Conservation (phyloP, 2,797 vertebrate species). For the Staurois parvus region DNA sequence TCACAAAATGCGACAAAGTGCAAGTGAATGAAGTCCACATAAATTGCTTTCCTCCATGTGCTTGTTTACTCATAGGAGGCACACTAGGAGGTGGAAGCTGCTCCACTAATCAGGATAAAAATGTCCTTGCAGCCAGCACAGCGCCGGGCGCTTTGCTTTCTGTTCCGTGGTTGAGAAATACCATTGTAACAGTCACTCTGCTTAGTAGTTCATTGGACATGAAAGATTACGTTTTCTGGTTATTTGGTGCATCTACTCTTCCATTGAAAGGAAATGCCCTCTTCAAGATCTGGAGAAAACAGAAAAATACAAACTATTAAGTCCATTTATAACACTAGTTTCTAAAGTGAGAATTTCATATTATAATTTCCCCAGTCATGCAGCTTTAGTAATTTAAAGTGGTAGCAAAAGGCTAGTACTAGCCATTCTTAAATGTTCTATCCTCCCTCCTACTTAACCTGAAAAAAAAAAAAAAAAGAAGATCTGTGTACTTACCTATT, state of each 20-base stretch:
- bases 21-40: background rate
- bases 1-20: background rate
- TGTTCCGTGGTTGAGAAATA: background rate
- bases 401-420: no score
- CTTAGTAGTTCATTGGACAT: background rate
- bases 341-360: background rate
- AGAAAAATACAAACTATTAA: background rate
- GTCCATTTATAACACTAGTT: background rate
- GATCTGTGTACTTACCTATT: no score
- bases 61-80: background rate
- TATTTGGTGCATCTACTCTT: constrained; percentile 70
- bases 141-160: background rate
- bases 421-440: no score
- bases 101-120: background rate
- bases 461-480: no score
- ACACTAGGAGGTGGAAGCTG: background rate
- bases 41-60: no score
- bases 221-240: constrained; percentile 66
- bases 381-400: no score
- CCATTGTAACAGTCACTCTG: constrained; percentile 36
- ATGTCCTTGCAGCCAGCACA: background rate
- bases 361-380: no score
- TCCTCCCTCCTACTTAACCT: no score
- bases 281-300: constrained; percentile 65
- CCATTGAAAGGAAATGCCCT: constrained; percentile 69